Percentiles rank a stretch among this genome's conserved stretches.
phyloP scores from a whole-genome alignment of 2,888 invertebrate species.

The Stenolophus ochropezus region DNA sequence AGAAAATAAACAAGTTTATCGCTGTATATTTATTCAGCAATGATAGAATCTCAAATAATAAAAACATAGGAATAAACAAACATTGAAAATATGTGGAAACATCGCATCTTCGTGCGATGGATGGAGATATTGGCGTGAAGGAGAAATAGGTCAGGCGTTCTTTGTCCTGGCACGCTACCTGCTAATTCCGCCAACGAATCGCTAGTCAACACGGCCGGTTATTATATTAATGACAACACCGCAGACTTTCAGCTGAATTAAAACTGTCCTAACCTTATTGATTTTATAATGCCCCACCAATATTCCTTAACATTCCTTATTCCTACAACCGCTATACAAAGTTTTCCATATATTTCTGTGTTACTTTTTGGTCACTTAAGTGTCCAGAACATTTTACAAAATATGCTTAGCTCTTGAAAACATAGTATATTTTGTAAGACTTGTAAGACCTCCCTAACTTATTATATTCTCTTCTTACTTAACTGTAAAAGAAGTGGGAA shows the following conservation, averaged over 20 bases:
- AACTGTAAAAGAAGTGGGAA: no score
- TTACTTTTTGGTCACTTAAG: no score
- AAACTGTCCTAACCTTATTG: slow-evolving; percentile 26
- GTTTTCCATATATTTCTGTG: no score
- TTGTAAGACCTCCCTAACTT: no score
- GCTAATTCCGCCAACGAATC: background rate
- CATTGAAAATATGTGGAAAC: background rate
- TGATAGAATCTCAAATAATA: background rate
- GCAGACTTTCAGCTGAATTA: slow-evolving; percentile 24
- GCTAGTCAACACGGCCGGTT: background rate
- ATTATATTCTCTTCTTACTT: no score
- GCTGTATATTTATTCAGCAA: background rate
- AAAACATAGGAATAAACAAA: background rate
- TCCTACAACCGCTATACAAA: no score
- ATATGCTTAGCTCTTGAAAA: no score
- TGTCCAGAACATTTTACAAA: no score
- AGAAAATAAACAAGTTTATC: background rate
- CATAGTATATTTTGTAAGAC: no score
- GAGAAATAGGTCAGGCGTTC: slow-evolving; percentile 31
- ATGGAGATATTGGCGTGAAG: slow-evolving; percentile 24
- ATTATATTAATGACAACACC: slow-evolving; percentile 28
- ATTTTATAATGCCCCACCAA: slow-evolving; percentile 10
- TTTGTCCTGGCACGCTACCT: slow-evolving; percentile 16
- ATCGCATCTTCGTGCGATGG: background rate
- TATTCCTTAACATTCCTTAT: no score